Conservation (phyloP, 2,797 vertebrate species). For the Taenioides sp. region DNA sequence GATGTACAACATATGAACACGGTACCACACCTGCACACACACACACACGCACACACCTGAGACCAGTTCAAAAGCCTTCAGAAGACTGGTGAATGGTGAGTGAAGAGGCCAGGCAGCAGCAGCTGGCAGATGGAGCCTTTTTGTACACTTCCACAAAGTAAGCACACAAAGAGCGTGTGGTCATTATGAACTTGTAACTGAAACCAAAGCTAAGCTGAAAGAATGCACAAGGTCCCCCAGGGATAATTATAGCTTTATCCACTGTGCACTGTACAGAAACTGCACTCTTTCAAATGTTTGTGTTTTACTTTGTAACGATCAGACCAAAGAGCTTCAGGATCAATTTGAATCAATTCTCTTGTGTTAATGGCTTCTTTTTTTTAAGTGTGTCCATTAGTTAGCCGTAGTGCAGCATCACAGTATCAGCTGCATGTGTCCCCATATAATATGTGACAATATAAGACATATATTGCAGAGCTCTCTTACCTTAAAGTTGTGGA, state of each 20-base stretch:
- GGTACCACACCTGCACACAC: slow-evolving; percentile 29
- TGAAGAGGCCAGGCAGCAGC: slow-evolving; percentile 41
- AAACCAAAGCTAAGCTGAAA: slow-evolving; percentile 61
- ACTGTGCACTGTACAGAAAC: slow-evolving; percentile 19
- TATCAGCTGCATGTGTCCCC: slow-evolving; percentile 60
- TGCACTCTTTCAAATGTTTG: neutral
- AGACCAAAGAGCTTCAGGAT: slow-evolving; percentile 55
- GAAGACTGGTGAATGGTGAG: slow-evolving; percentile 40
- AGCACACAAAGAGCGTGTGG: slow-evolving; percentile 40
- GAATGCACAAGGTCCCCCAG: slow-evolving; percentile 38
- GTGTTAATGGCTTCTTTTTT: slow-evolving; percentile 50
- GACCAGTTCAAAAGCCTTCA: slow-evolving; percentile 43
- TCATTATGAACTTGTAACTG: slow-evolving; percentile 48
- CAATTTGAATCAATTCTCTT: slow-evolving; percentile 56
- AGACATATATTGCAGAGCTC: neutral
- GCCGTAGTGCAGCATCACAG: slow-evolving; percentile 51
- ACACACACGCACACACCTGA: slow-evolving; percentile 21
- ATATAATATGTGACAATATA: slow-evolving; percentile 2
- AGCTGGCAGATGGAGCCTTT: slow-evolving; percentile 57
- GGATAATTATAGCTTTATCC: slow-evolving; percentile 32
- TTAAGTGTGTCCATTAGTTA: slow-evolving; percentile 54
- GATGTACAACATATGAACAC: slow-evolving; percentile 49
- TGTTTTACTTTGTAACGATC: neutral
- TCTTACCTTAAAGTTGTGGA: slow-evolving; percentile 98
- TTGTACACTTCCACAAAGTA: slow-evolving; percentile 56